Evolutionary conservation across 2,888 invertebrate species (phyloP), one percentile per base, ranked within the genome.

Genomic region (Catocala sponsa): DNA sequence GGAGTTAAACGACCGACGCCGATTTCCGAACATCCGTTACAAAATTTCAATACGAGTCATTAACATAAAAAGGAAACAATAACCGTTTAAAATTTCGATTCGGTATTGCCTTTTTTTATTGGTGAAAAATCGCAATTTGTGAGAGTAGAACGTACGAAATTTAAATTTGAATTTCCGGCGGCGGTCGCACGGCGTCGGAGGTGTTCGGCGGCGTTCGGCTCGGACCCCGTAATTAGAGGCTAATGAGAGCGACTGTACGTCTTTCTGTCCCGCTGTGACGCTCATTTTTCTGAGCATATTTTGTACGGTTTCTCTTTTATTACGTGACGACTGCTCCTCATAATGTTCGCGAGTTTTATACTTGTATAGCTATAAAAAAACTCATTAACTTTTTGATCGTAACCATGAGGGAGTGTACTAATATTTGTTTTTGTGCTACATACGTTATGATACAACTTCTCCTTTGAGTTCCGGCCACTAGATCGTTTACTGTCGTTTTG

Each of bases 61-160:
- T 92, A 93, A 87, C 91, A 92, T 94, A 92, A 94, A 94, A 92
- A 90, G 88, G 89, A 90, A 92, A 94, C 92, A 92, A 92, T 93
- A 94, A 92, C 91, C 91, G 86, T 94, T 93, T 91, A 91, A 92
- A 92, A 91, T 91, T 84, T 90, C 87, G 89, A 86, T 90, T 87
- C 85, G 87, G 86, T 83, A 84, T 87, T 87, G 86, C 86, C 82
- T 79, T 89, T 91, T 89, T 92, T 91, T 91, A 91, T 91, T 90
- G 88, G 84, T 86, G 83, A 76, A 89, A 91, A 91, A 91, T 90
- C 85, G 88, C 88, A 91, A 91, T 91, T 91, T 89, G 89, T 81
- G 84, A 87, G 85, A 86, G 80, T 76, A 72, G 88, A 87, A 84
- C 86, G 87, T 92, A 90, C 91, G 90, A 89, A 89, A 77, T 78